Evolutionary conservation across 2,797 vertebrate genomes (phyloP).

Genomic region (Thamnophis elegans): DNA sequence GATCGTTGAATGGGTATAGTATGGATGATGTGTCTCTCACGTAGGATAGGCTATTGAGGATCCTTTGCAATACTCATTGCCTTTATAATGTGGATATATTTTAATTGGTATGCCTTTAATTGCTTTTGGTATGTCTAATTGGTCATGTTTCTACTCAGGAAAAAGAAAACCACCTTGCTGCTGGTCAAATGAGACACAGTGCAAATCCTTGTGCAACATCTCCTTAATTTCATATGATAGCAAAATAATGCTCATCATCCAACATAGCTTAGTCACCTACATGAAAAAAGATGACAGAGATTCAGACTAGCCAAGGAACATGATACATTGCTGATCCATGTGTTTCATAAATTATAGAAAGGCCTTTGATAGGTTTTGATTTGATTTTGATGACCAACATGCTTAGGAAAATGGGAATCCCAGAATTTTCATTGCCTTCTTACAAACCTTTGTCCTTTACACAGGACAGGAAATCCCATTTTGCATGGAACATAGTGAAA

Average conservation of each 20-base stretch:
- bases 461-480: not conserved
- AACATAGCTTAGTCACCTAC: not conserved
- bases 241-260: not conserved
- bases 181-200: not conserved
- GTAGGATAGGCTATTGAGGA: not conserved
- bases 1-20: not conserved
- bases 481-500: not conserved
- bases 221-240: not conserved
- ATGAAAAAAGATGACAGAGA: not conserved
- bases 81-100: not conserved
- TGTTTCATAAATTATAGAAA: not conserved
- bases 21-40: not conserved
- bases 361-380: not conserved
- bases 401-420: not conserved
- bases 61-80: not conserved
- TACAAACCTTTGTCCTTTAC: not conserved
- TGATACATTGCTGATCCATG: not conserved
- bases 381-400: not conserved
- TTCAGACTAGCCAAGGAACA: not conserved
- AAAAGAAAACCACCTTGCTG: not conserved
- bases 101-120: not conserved
- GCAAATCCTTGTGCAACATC: not conserved
- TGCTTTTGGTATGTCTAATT: not conserved
- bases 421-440: not conserved
- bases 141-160: not conserved